Evolutionary conservation across 2,888 invertebrate genomes (phyloP), one percentile per base, ranked within the genome.

Genomic region (Herminia tarsipennalis): DNA sequence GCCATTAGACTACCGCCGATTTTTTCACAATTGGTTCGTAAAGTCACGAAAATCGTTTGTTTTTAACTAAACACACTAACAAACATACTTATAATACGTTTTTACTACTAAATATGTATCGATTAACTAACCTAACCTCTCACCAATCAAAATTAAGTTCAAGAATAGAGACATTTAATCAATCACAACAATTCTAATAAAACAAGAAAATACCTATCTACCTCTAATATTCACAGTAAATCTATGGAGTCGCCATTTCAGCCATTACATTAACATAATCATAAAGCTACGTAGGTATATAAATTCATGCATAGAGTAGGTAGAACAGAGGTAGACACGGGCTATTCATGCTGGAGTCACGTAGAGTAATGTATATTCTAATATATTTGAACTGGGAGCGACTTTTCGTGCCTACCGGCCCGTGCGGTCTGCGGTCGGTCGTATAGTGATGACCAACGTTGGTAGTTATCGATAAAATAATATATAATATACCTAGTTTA

Each of bases 331-430:
- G 71, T 67, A 68, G 70, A 67, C 66, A 63, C 50, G 44, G 57
- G 81, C 88, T 80, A 90, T 91, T 91, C 89, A 90, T 88, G 82
- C 79, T 75, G 48, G 71, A 89, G 88, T 85, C 90, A 84, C 88
- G 86, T 85, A 85, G 85, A 83, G 88, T 90, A 90, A 91, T 91
- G 88, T 89, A 90, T 90, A 91, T 91, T 91, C 90, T 90, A 91
- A 91, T 90, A 91, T 90, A 91, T 91, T 91, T 91, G 66, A 66
- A 87, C 86, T 72, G 77, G 83, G 83, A 86, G 81, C 81, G 89
- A 91, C 91, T 90, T 90, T 89, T 89, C 89, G 88, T 90, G 89
- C 76, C 77, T 80, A 89, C 75, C 89, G 87, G 88, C 71, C 90
- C 91, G 86, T 88, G 83, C 78, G 85, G 85, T 81, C 84, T 88